A percentile compares a stretch with the other conserved stretches of the same genome.
phyloP scores from a whole-genome alignment of 2,797 vertebrate species.

The Chloroceryle amazona region DNA sequence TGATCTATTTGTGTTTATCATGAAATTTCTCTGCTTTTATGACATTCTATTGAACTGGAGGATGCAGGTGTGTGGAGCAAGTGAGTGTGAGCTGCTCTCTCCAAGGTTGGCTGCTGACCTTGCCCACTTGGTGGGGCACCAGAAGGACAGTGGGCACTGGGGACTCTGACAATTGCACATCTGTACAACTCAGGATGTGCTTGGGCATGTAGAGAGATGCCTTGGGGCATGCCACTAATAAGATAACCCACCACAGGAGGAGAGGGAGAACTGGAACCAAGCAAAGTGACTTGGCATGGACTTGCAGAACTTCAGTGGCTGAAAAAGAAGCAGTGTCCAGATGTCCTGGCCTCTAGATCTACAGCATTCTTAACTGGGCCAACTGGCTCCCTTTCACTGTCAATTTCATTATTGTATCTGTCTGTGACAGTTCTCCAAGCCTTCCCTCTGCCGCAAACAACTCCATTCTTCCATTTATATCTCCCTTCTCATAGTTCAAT shows the following conservation, averaged over 20 bases:
- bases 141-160: neutral
- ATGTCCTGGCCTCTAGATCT: neutral
- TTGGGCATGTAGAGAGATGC: neutral
- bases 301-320: neutral
- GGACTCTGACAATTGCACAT: fast-evolving
- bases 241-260: neutral
- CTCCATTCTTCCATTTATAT: neutral
- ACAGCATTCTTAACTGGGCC: neutral
- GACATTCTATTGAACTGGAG: conserved; percentile 36
- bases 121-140: neutral
- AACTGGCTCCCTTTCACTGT: neutral
- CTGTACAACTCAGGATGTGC: neutral
- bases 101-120: neutral
- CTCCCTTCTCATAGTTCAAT: neutral
- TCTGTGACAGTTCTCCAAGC: neutral
- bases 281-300: neutral
- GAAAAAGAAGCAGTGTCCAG: neutral
- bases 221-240: fast-evolving
- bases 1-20: conserved; percentile 67
- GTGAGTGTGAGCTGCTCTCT: neutral
- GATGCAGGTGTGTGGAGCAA: neutral
- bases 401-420: neutral
- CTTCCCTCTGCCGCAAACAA: neutral
- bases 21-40: conserved; percentile 61
- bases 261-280: neutral